Evolutionary conservation across 2,113 vertebrate species (phyloP).

Genomic region (Amphilophus citrinellus): DNA sequence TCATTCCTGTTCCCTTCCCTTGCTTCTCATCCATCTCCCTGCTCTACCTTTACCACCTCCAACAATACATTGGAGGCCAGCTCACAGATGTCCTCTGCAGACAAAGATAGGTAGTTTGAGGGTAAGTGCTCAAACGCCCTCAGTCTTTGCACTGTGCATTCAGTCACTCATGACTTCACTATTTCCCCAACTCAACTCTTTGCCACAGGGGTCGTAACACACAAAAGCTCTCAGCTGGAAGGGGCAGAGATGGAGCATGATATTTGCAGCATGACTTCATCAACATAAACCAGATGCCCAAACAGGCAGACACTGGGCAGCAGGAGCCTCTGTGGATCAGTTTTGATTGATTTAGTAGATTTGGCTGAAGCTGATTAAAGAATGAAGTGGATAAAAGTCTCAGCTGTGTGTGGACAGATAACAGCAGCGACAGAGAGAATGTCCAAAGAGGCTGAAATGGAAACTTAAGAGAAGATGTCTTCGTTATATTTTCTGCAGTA

Average conservation of each 20-base stretch:
- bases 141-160: conserved; percentile 20
- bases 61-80: conserved; percentile 21
- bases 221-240: conserved; percentile 8
- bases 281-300: not conserved
- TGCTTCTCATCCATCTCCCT: not conserved
- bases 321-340: not conserved
- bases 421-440: not conserved
- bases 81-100: not conserved
- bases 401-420: not conserved
- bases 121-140: conserved; percentile 28
- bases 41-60: conserved; percentile 3
- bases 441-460: not conserved
- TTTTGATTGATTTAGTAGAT: not conserved
- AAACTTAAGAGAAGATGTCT: conserved; percentile 1
- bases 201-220: not conserved
- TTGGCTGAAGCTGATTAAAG: conserved; percentile 11
- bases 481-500: not conserved
- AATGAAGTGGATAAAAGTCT: not conserved
- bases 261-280: not conserved
- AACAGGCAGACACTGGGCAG: not conserved
- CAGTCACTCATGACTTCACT: conserved; percentile 27
- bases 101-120: conserved; percentile 18
- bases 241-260: not conserved
- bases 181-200: not conserved
- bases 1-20: not conserved